A percentile compares a stretch with the other conserved stretches of the same genome.
These are phyloP conservation scores for Phortica variegata DNA, from an alignment of 1,140 invertebrate genomes.

Conservation along the genomic window DNA sequence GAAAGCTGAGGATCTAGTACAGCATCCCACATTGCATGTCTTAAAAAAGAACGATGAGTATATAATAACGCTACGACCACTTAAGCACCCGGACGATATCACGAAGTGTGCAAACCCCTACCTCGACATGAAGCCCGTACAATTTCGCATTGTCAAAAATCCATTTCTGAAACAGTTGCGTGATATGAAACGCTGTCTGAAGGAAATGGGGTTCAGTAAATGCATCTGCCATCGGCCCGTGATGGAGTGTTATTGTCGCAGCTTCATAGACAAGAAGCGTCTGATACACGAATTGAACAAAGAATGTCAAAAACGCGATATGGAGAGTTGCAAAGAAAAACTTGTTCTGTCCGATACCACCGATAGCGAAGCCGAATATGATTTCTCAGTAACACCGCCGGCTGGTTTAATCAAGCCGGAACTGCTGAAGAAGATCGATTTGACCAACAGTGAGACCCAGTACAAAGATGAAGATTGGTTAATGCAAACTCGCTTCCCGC, in stretches of 20 bases:
- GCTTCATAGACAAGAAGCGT: conserved; percentile 44
- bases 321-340: conserved; percentile 20
- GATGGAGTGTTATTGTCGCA: conserved; percentile 39
- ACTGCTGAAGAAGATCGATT: conserved; percentile 22
- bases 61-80: conserved; percentile 41
- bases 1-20: conserved; percentile 20
- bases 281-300: conserved; percentile 27
- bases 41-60: conserved; percentile 49
- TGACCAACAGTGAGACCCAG: conserved; percentile 32
- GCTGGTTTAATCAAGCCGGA: conserved; percentile 45
- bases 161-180: conserved; percentile 27
- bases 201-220: conserved; percentile 43
- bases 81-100: conserved; percentile 30
- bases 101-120: conserved; percentile 39
- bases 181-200: conserved; percentile 40
- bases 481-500: conserved; percentile 24
- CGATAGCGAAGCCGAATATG: conserved; percentile 46
- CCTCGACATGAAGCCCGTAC: conserved; percentile 42
- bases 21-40: conserved; percentile 44
- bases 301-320: conserved; percentile 24
- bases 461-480: conserved; percentile 47
- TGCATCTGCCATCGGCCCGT: conserved; percentile 44
- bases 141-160: conserved; percentile 44
- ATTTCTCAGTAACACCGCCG: conserved; percentile 51
- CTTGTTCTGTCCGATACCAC: conserved; percentile 42